A percentile compares a stretch with the other conserved stretches of the same genome.
Evolutionary conservation across 92 coral and sea anemone genomes (phyloP).

Genomic region (Palythoa grandiflora): DNA sequence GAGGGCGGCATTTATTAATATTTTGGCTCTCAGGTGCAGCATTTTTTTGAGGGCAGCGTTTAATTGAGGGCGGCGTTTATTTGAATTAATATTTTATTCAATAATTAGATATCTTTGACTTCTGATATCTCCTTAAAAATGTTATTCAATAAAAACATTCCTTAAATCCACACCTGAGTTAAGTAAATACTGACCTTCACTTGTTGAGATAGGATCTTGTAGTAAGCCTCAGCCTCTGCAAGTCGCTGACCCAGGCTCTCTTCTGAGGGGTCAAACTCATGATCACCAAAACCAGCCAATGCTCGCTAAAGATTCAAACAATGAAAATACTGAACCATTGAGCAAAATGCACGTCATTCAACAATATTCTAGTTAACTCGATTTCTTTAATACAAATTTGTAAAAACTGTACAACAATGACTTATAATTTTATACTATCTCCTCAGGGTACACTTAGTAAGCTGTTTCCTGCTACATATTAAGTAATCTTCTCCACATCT

Average conservation of each 20-base stretch:
- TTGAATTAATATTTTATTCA: no score
- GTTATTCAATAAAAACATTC: no score
- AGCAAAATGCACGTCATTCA: background rate
- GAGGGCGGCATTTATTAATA: no score
- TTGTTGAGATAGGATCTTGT: constrained; percentile 86
- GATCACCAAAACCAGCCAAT: constrained; percentile 63
- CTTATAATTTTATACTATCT: no score
- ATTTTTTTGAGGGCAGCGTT: no score
- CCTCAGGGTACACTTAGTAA: background rate
- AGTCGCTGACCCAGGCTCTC: constrained; percentile 91
- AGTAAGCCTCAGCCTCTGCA: constrained; percentile 96
- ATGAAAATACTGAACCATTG: background rate
- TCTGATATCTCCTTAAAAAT: background rate
- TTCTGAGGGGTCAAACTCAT: constrained; percentile 84
- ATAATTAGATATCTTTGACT: no score
- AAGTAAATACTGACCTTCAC: constrained; percentile 70
- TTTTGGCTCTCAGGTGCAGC: no score
- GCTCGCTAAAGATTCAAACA: constrained; percentile 58
- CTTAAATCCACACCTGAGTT: background rate
- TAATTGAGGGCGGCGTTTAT: no score
- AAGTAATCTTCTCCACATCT: no score
- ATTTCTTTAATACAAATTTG: no score
- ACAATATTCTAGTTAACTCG: background rate
- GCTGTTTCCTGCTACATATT: background rate
- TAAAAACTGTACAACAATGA: no score